Base-by-base conservation (phyloP, 2,113 vertebrate genomes). In the Proterorhinus semilunaris region DNA sequence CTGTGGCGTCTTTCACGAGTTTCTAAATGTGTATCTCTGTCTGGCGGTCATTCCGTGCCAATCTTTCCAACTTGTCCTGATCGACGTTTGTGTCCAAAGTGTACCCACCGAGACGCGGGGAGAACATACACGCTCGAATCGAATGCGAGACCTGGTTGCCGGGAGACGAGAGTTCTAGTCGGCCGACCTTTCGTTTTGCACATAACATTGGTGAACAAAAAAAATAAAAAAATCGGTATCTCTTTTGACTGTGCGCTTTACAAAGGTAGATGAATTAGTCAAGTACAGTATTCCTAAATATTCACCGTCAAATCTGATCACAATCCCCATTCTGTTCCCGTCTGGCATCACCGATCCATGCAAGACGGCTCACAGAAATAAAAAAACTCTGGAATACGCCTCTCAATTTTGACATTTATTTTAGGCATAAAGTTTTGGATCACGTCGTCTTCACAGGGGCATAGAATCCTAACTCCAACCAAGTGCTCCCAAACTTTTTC, bases 371-470 rank as follows among this genome's bases (percentile, higher is more conserved):
- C 75, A 75, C 68, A 69, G 54, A 70, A 36, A 74, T 66, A 47
- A 71, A 64, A 86, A 7, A 86, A 6, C 65, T 27, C 75, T 81
- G 74, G 80, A 81, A 54, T 67, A 47, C 48, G 69, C 78, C 74
- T 76, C 68, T 52, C 61, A n/a, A 68, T 69, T 65, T 21, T 83
- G 71, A 86, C 82, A 83, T 79, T 80, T 83, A 78, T 72, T 55
- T 55, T 11, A 75, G 66, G 78, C 73, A 69, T 65, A 51, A 45
- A 51, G 47, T 47, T 82, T 81, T 79, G 74, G 78, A 83, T 76
- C 49, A 59, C 75, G 72, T 66, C 72, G 27, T 42, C 69, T 81
- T 61, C 65, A 78, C 53, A 64, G 74, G 65, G 72, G 68, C 70
- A 68, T 85, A 72, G 76, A 83, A 86, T 78, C 76, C 62, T 65